Conservation (phyloP, 1,140 invertebrate genomes). For the Diorhabda sublineata region DNA sequence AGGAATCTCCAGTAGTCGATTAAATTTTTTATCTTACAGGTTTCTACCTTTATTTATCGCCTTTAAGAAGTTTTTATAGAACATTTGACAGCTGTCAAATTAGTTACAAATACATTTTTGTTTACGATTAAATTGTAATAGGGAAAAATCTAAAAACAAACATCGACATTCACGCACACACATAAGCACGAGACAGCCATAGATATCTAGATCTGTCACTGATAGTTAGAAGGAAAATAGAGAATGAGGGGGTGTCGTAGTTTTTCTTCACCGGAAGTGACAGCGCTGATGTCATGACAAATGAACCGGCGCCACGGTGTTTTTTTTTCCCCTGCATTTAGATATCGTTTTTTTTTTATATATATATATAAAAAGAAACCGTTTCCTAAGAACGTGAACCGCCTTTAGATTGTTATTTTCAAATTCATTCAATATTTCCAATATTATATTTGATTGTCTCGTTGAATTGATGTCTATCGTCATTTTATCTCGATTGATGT, state of each 20-base stretch:
- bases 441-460: too few species aligned
- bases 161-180: not conserved
- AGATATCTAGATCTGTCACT: slow-evolving; percentile 14
- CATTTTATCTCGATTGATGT: too few species aligned
- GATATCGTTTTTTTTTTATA: slow-evolving; percentile 16
- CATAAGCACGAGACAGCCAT: slow-evolving; percentile 4
- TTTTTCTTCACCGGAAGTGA: slow-evolving; percentile 37
- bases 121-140: too few species aligned
- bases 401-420: slow-evolving; percentile 17
- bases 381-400: slow-evolving; percentile 7
- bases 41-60: too few species aligned
- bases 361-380: too few species aligned
- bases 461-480: too few species aligned
- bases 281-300: slow-evolving; percentile 40
- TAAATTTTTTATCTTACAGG: too few species aligned
- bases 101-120: too few species aligned
- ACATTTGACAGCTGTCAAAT: too few species aligned
- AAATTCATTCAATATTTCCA: not conserved
- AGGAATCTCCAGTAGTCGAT: too few species aligned
- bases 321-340: slow-evolving; percentile 25
- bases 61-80: too few species aligned
- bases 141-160: not conserved
- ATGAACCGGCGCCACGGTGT: slow-evolving; percentile 39
- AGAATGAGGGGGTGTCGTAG: not conserved
- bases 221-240: slow-evolving; percentile 3